phyloP scores from a whole-genome alignment of 2,797 vertebrate species.

The Eulemur albifrons region DNA sequence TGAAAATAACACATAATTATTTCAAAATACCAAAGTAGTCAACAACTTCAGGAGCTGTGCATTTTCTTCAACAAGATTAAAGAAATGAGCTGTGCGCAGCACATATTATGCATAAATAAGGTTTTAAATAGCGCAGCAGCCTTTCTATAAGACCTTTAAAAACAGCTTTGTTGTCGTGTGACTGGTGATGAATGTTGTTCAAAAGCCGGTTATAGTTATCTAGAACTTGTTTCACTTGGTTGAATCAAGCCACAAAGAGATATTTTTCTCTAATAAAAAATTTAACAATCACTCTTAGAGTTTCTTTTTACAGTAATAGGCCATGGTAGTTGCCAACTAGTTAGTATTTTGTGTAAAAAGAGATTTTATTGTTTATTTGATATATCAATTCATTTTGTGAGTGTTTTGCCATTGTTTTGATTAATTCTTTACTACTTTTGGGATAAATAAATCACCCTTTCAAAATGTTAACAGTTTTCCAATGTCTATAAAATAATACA shows the following conservation, averaged over 20 bases:
- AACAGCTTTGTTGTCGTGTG: conserved; percentile 22
- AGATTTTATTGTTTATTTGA: not conserved
- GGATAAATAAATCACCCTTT: not conserved
- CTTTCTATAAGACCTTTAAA: not conserved
- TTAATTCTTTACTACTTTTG: not conserved
- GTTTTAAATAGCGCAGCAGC: conserved; percentile 37
- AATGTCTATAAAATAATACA: not conserved
- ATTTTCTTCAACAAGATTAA: conserved; percentile 57
- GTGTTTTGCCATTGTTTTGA: not conserved
- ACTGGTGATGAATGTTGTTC: not conserved
- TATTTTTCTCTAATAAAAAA: not conserved
- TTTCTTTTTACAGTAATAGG: not conserved
- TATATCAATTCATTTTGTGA: not conserved
- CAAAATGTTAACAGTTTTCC: not conserved
- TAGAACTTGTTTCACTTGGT: not conserved
- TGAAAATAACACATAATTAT: conserved; percentile 76
- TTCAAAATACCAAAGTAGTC: conserved; percentile 66
- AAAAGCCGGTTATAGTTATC: not conserved
- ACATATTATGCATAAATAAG: conserved; percentile 47
- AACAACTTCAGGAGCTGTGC: conserved; percentile 55
- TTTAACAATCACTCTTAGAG: not conserved
- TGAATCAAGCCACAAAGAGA: not conserved
- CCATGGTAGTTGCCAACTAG: not conserved
- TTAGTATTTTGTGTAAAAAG: not conserved
- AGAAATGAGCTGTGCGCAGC: conserved; percentile 17